Evolutionary conservation across 1,140 invertebrate genomes (phyloP).

Genomic region (Ceratina japonica): DNA sequence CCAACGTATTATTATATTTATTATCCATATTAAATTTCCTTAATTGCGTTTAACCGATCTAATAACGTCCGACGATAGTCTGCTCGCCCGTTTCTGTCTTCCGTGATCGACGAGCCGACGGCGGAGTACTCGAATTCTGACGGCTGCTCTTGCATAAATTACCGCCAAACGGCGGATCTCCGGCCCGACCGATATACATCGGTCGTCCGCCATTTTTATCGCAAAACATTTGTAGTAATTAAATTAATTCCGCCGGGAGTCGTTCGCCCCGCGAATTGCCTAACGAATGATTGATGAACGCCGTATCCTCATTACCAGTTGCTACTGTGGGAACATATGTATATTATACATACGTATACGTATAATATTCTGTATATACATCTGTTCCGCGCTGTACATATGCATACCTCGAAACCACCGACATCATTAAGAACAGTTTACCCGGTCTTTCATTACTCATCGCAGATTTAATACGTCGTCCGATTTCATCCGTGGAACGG

Average conservation of each 20-base stretch:
- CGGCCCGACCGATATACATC: background rate
- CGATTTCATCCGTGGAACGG: constrained; percentile 46
- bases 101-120: background rate
- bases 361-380: constrained; percentile 29
- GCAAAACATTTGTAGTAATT: constrained; percentile 61
- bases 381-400: background rate
- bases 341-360: constrained; percentile 46
- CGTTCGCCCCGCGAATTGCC: constrained; percentile 52
- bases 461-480: constrained; percentile 62
- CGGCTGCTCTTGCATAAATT: constrained; percentile 7
- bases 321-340: constrained; percentile 67
- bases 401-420: constrained; percentile 28
- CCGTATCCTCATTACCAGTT: constrained; percentile 59
- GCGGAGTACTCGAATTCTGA: background rate
- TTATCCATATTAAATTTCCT: constrained; percentile 35
- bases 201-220: constrained; percentile 49
- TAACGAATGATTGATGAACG: constrained; percentile 67
- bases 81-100: too few species aligned
- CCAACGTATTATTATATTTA: constrained; percentile 49
- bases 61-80: background rate
- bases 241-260: constrained; percentile 62
- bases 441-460: constrained; percentile 65
- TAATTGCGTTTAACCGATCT: constrained; percentile 28
- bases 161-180: background rate
- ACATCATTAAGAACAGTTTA: constrained; percentile 66